Evolutionary conservation across 2,797 vertebrate genomes (phyloP).

Genomic region (Melanogrammus aeglefinus): DNA sequence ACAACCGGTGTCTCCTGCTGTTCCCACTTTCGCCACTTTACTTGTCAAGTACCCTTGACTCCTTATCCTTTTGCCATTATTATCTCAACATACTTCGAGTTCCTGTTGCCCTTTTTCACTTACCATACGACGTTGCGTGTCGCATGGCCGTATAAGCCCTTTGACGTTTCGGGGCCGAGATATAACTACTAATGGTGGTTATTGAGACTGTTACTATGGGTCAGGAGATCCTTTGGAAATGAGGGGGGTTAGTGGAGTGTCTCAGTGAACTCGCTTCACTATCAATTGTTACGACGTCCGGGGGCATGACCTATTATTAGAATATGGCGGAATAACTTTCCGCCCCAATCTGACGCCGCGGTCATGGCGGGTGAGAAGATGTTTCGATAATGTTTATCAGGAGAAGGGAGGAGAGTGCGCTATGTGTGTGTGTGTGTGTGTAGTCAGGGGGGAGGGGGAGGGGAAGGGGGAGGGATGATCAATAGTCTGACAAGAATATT

Average conservation of each 20-base stretch:
- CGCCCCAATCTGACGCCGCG: constrained; percentile 85
- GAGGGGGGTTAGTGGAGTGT: constrained; percentile 87
- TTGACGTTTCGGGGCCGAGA: constrained; percentile 8
- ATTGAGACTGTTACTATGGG: no score
- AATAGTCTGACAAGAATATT: constrained; percentile 90
- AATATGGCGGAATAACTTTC: constrained; percentile 81
- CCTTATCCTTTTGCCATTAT: constrained; percentile 97
- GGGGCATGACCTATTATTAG: constrained; percentile 77
- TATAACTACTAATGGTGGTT: no score
- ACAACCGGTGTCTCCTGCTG: constrained; percentile 26
- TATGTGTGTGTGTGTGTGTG: no score
- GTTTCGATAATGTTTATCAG: constrained; percentile 96
- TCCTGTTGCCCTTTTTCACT: constrained; percentile 99
- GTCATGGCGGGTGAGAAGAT: constrained; percentile 89
- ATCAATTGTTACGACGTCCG: constrained; percentile 83
- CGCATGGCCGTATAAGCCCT: constrained; percentile 72
- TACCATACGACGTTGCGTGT: constrained; percentile 81
- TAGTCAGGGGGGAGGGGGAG: no score
- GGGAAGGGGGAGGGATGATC: constrained; percentile 77
- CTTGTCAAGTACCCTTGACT: constrained; percentile 99
- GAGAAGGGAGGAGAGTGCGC: constrained; percentile 32
- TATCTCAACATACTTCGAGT: constrained; percentile 99
- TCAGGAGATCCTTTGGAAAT: constrained; percentile 56
- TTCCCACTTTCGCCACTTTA: constrained; percentile 91
- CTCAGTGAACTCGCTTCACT: constrained; percentile 91